Evolutionary conservation across 1,140 invertebrate genomes (phyloP).

Genomic region (Drosophila varians): DNA sequence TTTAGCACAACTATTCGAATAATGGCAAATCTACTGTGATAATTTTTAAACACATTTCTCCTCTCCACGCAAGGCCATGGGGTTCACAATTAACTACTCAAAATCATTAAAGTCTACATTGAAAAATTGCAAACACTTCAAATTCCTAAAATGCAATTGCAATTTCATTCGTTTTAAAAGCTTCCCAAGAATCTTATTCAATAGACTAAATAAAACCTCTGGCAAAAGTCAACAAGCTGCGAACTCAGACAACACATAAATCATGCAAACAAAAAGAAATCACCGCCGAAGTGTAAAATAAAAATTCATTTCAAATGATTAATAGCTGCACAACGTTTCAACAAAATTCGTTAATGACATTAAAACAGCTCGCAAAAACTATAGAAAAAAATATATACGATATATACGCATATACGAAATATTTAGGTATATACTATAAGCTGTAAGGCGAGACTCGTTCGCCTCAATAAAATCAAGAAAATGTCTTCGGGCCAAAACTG

Average conservation of each 20-base stretch:
- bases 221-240: conserved; percentile 33
- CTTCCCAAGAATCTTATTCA: conserved; percentile 48
- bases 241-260: conserved; percentile 50
- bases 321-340: conserved; percentile 67
- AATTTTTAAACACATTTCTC: neutral
- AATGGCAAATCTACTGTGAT: neutral
- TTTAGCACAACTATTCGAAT: conserved; percentile 11
- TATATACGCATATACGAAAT: conserved; percentile 14
- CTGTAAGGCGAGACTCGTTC: conserved; percentile 52
- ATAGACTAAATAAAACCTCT: conserved; percentile 23
- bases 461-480: conserved; percentile 70
- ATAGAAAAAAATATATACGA: conserved; percentile 1
- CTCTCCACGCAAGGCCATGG: too few species aligned
- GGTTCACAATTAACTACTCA: neutral
- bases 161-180: conserved; percentile 67
- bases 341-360: conserved; percentile 73
- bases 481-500: conserved; percentile 54
- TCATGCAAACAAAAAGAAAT: conserved; percentile 74
- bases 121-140: conserved; percentile 3
- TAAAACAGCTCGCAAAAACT: conserved; percentile 45
- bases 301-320: conserved; percentile 73
- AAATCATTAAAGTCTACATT: conserved; percentile 1
- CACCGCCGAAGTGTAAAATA: conserved; percentile 37
- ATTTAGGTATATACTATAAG: conserved; percentile 28
- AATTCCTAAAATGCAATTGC: conserved; percentile 28